A percentile compares a stretch with the other conserved stretches of the same genome.
These are phyloP conservation scores for Rhinichthys klamathensis DNA, from an alignment of 2,113 vertebrate species.

Conservation along the genomic window DNA sequence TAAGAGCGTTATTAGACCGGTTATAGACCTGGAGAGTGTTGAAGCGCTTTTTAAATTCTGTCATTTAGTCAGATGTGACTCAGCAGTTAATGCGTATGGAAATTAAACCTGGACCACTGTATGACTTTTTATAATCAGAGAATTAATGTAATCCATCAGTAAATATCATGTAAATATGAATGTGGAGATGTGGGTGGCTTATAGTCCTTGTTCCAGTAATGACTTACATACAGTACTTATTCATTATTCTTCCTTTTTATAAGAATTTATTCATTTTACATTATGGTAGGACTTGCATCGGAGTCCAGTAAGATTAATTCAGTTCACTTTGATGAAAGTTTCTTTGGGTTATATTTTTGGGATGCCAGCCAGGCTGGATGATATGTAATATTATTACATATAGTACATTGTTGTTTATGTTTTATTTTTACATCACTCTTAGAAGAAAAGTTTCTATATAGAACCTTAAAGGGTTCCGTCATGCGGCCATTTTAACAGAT, in stretches of 20 bases:
- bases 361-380: not conserved
- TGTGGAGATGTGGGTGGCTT: conserved; percentile 13
- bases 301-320: not conserved
- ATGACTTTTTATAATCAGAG: not conserved
- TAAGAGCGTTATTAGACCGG: not conserved
- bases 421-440: no score
- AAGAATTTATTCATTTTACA: not conserved
- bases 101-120: not conserved
- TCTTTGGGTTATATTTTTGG: not conserved
- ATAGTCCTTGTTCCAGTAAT: not conserved
- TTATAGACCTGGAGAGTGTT: not conserved
- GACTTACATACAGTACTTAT: not conserved
- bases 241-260: not conserved
- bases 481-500: no score
- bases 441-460: no score
- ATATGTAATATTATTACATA: no score
- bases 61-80: not conserved
- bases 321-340: not conserved
- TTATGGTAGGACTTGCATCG: not conserved
- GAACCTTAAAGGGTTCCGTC: no score
- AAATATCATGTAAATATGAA: conserved; percentile 1
- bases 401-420: no score
- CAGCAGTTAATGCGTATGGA: conserved; percentile 34
- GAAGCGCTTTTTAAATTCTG: not conserved
- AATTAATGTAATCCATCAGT: conserved; percentile 43